A percentile compares a stretch with the other conserved stretches of the same genome.
Conservation (phyloP, 2,888 invertebrate genomes). For the Chalcosyrphus nemorum region DNA sequence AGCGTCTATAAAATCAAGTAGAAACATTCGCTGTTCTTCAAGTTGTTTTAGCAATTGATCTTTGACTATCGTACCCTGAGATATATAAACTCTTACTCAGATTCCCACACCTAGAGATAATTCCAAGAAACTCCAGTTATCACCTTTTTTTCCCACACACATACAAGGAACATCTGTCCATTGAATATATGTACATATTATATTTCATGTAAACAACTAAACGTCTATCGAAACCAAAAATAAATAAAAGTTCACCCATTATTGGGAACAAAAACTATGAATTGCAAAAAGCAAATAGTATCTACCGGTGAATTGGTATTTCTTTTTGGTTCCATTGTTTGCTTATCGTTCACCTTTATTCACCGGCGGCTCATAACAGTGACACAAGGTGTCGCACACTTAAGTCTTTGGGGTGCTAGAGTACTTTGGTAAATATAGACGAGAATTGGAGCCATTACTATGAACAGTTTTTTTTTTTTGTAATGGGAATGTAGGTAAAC, state of each 20-base stretch:
- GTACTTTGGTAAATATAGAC: constrained; percentile 8
- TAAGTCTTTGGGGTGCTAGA: neutral
- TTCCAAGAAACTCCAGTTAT: too few relatives aligned
- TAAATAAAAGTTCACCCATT: neutral
- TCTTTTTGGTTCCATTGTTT: constrained; percentile 1
- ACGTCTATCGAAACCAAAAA: neutral
- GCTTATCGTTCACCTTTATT: constrained; percentile 4
- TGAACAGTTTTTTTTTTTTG: neutral
- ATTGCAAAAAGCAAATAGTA: constrained; percentile 21
- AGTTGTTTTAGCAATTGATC: too few relatives aligned
- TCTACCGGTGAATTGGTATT: neutral
- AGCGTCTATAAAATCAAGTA: too few relatives aligned
- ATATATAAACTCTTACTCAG: too few relatives aligned
- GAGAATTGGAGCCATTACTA: constrained; percentile 21
- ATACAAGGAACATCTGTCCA: neutral
- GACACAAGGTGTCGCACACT: constrained; percentile 17
- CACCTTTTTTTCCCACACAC: too few relatives aligned
- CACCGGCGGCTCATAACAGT: neutral
- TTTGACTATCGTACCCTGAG: too few relatives aligned
- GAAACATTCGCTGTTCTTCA: too few relatives aligned
- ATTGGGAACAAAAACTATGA: neutral
- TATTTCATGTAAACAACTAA: neutral
- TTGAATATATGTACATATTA: neutral
- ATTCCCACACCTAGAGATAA: too few relatives aligned
- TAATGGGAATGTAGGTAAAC: constrained; percentile 16